Evolutionary conservation across 2,888 invertebrate genomes (phyloP), one percentile per base, ranked within the genome.

Genomic region (Philhelius pedissequus): DNA sequence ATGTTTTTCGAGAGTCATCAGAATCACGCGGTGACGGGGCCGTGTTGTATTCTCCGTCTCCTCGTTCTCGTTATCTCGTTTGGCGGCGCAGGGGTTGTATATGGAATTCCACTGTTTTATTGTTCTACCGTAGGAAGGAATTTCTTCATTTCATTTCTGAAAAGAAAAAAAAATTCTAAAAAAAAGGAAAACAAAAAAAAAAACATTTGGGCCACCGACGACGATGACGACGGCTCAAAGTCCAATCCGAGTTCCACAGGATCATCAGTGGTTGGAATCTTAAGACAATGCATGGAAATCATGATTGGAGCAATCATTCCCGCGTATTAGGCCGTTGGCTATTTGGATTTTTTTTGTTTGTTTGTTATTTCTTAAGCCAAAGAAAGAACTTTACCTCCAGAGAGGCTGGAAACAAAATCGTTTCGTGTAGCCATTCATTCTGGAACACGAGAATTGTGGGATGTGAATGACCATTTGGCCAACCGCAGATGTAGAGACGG

Each of bases 201-300:
- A 22, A 75, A 38, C 58, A 76, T 84, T 84, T 84, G 43, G 84
- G 80, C 84, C 84, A 84, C 84, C 84, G 84, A 73, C 84, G 84
- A 75, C 50, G 76, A 40, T 74, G 78, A 48, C 58, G 50, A n/a
- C 18, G 38, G n/a, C n/a, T n/a, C 13, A 9, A 15, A 40, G 38
- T 4, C 32, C 20, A 71, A 52, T 70, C 13, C 74, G 54, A 68
- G 62, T 84, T 79, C 80, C 71, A 54, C 70, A 80, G 84, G 75
- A 84, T 84, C 84, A 84, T 80, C 84, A 76, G 60, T 50, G 32
- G 48, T 4, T 58, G 84, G 84, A 84, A 84, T 84, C 75, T 75
- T 80, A 76, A 84, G 80, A 84, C 84, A 84, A 84, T 84, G 80
- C 71, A 80, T 68, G 71, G 68, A 76, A 76, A 84, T 84, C 84